Evolutionary conservation across 2,797 vertebrate genomes (phyloP).

Genomic region (Hybognathus amarus): DNA sequence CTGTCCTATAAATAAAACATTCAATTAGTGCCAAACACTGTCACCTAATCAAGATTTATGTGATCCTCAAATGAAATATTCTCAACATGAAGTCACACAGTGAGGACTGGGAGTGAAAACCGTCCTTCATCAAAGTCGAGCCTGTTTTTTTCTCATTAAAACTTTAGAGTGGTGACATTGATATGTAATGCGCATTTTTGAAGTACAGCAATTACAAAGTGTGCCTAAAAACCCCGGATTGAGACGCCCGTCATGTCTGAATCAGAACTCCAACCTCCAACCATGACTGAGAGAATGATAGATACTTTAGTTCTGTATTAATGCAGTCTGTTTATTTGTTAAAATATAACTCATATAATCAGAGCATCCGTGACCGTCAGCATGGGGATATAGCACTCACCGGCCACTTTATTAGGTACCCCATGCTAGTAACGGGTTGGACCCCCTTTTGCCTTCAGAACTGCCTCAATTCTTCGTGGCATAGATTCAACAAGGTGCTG

Average conservation of each 20-base stretch:
- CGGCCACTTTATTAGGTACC: no score
- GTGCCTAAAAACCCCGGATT: background rate
- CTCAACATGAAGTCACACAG: background rate
- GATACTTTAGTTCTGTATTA: background rate
- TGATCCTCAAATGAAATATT: background rate
- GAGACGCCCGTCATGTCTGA: background rate
- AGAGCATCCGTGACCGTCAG: background rate
- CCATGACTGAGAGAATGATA: background rate
- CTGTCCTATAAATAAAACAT: slow-evolving; percentile 4
- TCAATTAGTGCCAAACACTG: slow-evolving; percentile 8
- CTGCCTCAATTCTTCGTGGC: no score
- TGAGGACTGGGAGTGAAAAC: background rate
- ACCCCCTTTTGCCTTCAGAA: no score
- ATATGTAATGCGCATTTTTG: background rate
- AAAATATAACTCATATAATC: background rate
- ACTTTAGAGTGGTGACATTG: background rate
- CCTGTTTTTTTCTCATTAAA: background rate
- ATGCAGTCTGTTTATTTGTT: background rate
- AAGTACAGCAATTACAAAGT: slow-evolving; percentile 9
- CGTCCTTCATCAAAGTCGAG: slow-evolving; percentile 5
- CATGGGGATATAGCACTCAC: no score
- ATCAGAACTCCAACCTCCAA: background rate
- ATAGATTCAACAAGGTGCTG: no score
- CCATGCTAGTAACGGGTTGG: no score
- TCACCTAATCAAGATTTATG: background rate